These are phyloP conservation scores for Eubasilissa splendida DNA, from an alignment of 2,888 invertebrate species.

Conservation along the genomic window DNA sequence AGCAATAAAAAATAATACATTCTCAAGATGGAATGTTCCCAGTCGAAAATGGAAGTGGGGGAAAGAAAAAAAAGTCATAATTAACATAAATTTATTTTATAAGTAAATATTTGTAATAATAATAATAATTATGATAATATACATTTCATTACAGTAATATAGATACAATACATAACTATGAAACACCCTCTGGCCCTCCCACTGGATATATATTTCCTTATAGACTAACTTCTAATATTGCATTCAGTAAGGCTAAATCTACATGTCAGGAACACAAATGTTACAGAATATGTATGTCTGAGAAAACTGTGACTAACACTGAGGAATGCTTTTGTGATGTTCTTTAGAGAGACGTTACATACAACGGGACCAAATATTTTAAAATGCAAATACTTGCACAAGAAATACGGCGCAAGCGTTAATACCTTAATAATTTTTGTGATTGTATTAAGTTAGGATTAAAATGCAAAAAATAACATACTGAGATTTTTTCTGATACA, in stretches of 20 bases:
- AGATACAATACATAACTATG: constrained; percentile 37
- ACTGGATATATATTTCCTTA: background rate
- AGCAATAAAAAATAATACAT: no score
- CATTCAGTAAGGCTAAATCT: constrained; percentile 54
- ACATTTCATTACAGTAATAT: constrained; percentile 36
- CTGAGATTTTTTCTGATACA: no score
- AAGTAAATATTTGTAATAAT: constrained; percentile 45
- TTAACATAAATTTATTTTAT: constrained; percentile 49
- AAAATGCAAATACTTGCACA: no score
- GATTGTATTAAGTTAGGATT: no score
- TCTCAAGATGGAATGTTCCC: no score
- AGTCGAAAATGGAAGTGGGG: background rate
- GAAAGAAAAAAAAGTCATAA: background rate
- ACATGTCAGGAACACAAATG: constrained; percentile 49
- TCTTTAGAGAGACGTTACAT: background rate
- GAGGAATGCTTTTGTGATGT: constrained; percentile 41
- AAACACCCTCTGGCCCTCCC: background rate
- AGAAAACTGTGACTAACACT: constrained; percentile 33
- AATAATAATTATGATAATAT: constrained; percentile 45
- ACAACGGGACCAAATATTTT: no score
- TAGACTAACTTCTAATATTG: constrained; percentile 51
- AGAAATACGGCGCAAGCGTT: no score
- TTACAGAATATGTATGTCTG: constrained; percentile 5
- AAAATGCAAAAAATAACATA: no score
- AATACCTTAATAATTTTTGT: no score